Percentiles rank a stretch among this genome's conserved stretches.
Conservation (phyloP, 1,140 invertebrate species). For the Samia ricini region DNA sequence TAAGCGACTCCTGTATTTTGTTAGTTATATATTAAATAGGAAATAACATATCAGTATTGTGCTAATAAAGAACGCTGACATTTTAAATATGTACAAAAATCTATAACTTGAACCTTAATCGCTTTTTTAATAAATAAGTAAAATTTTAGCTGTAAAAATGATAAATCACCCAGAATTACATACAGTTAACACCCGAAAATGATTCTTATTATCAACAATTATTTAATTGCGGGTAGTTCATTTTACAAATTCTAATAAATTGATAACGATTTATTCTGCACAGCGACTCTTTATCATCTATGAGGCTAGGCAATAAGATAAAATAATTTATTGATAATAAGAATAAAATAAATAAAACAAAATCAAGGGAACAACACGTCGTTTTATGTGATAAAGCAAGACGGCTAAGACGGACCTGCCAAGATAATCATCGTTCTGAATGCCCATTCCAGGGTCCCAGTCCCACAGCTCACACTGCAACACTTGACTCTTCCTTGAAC, state of each 20-base stretch:
- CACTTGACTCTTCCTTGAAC: constrained; percentile 83
- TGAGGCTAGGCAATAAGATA: not conserved
- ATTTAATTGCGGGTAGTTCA: not conserved
- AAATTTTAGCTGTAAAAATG: constrained; percentile 6
- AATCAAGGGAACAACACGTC: constrained; percentile 23
- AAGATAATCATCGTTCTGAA: constrained; percentile 90
- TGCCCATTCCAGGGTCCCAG: constrained; percentile 89
- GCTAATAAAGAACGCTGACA: not conserved
- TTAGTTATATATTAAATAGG: constrained; percentile 3
- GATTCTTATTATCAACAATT: constrained; percentile 22
- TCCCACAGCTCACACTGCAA: constrained; percentile 88
- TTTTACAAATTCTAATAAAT: no score
- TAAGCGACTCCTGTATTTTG: not conserved
- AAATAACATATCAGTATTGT: not conserved
- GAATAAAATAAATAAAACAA: constrained; percentile 19
- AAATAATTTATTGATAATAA: constrained; percentile 14
- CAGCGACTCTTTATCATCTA: not conserved
- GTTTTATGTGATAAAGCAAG: constrained; percentile 36
- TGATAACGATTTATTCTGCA: not conserved
- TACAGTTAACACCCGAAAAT: constrained; percentile 13
- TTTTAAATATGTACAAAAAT: not conserved
- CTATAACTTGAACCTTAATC: not conserved
- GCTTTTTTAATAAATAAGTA: not conserved
- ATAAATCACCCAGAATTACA: constrained; percentile 21
- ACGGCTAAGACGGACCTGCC: constrained; percentile 83